These are phyloP conservation scores for Triplophysa bombifrons DNA, from an alignment of 2,797 vertebrate species.

Conservation along the genomic window DNA sequence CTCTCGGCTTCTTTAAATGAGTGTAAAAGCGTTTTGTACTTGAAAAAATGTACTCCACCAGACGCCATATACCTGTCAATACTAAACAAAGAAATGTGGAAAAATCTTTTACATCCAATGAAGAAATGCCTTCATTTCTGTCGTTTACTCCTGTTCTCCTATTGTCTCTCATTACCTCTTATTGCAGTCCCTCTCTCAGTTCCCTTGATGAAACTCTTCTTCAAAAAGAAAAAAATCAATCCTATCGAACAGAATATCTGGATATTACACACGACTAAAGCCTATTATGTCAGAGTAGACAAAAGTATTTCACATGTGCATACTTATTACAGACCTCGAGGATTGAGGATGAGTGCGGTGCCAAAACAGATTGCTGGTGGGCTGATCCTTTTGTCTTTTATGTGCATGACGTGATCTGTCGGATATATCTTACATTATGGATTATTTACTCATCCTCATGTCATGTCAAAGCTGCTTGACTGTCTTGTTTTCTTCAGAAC, in stretches of 20 bases:
- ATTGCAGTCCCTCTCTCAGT: constrained; percentile 13
- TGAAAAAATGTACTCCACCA: background rate
- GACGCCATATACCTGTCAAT: background rate
- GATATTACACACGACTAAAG: constrained; percentile 21
- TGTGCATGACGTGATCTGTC: background rate
- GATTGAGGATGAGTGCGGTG: background rate
- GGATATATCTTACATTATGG: too few species aligned
- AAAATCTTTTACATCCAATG: background rate
- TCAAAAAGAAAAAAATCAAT: constrained; percentile 27
- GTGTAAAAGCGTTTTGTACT: too few species aligned
- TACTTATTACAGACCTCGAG: background rate
- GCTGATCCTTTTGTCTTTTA: background rate
- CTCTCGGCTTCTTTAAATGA: too few species aligned
- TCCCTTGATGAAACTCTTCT: constrained; percentile 9
- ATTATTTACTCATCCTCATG: too few species aligned
- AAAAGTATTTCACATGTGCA: constrained; percentile 10
- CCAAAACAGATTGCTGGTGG: background rate
- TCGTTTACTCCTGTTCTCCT: background rate
- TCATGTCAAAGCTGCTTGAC: too few species aligned
- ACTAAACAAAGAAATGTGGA: background rate
- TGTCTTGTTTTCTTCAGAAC: too few species aligned
- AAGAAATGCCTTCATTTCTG: constrained; percentile 7
- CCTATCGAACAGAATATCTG: constrained; percentile 27
- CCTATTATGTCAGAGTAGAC: constrained; percentile 19
- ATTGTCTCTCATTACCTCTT: constrained; percentile 34